Percentiles rank a stretch among this genome's conserved stretches.
phyloP scores from a whole-genome alignment of 2,797 vertebrate genomes.

The Leptodactylus fallax region DNA sequence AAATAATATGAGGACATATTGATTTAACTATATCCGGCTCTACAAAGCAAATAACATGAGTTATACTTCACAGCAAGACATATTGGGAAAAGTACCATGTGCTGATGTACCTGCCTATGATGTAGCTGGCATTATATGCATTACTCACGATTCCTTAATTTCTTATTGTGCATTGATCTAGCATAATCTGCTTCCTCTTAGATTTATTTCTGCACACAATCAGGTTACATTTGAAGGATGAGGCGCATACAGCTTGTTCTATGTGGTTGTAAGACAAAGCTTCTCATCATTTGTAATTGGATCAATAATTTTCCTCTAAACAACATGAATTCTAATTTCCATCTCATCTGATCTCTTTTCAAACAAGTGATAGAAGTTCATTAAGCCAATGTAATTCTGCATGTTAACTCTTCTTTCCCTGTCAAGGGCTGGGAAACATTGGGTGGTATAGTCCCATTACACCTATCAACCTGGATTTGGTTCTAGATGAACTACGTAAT shows the following conservation, averaged over 20 bases:
- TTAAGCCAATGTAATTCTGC: constrained; percentile 43
- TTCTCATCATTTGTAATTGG: constrained; percentile 50
- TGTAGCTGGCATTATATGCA: constrained; percentile 11
- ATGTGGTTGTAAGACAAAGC: constrained; percentile 48
- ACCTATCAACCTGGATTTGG: constrained; percentile 17
- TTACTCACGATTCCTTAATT: constrained; percentile 31
- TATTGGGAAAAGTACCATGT: constrained; percentile 12
- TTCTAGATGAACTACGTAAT: constrained; percentile 20
- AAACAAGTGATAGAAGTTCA: constrained; percentile 42
- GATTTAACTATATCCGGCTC: not conserved
- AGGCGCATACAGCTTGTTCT: constrained; percentile 46
- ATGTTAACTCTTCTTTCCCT: constrained; percentile 20
- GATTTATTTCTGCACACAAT: constrained; percentile 41
- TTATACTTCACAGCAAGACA: constrained; percentile 14
- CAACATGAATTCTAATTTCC: constrained; percentile 52
- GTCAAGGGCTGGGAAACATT: constrained; percentile 18
- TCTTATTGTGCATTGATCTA: constrained; percentile 40
- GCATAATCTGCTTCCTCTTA: constrained; percentile 51
- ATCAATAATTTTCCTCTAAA: constrained; percentile 53
- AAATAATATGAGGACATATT: constrained; percentile 12
- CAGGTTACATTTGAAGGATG: constrained; percentile 50
- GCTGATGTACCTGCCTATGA: constrained; percentile 36
- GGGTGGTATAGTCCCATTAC: constrained; percentile 18
- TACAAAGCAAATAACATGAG: not conserved
- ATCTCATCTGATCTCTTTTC: constrained; percentile 45